Percentiles rank a stretch among this genome's conserved stretches.
phyloP scores from a whole-genome alignment of 2,113 vertebrate species.

The Sinocyclocheilus anophthalmus region DNA sequence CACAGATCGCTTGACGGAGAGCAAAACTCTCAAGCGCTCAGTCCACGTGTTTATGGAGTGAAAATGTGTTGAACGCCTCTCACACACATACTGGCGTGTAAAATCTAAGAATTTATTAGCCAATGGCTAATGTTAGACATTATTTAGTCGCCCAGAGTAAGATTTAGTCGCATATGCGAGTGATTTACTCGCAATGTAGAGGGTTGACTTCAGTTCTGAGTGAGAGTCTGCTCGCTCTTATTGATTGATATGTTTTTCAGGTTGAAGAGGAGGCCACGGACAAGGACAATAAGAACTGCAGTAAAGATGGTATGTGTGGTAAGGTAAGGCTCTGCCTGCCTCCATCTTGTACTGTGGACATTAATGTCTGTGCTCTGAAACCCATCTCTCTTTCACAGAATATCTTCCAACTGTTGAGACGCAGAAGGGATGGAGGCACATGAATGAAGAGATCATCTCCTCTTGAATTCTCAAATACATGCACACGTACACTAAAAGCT shows the following conservation, averaged over 20 bases:
- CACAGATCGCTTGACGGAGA: too few species aligned
- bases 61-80: too few species aligned
- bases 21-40: too few species aligned
- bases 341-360: conserved; percentile 43
- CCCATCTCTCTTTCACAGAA: conserved; percentile 81
- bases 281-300: conserved; percentile 86
- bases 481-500: conserved; percentile 5
- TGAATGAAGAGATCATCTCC: conserved; percentile 78
- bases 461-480: conserved; percentile 62
- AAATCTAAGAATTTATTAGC: too few species aligned
- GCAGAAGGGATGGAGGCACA: conserved; percentile 89
- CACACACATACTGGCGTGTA: too few species aligned
- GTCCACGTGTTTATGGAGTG: too few species aligned
- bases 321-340: conserved; percentile 83
- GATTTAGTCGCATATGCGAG: too few species aligned
- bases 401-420: conserved; percentile 93
- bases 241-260: conserved; percentile 61
- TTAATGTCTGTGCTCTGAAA: neutral
- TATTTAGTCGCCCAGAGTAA: too few species aligned
- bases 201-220: neutral
- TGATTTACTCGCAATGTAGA: too few species aligned
- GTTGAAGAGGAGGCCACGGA: conserved; percentile 84
- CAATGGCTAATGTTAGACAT: too few species aligned
- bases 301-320: conserved; percentile 85
- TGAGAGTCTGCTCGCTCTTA: neutral